These are phyloP conservation scores for Pseudachorutes palmiensis DNA, from an alignment of 1,140 invertebrate genomes.

Conservation along the genomic window DNA sequence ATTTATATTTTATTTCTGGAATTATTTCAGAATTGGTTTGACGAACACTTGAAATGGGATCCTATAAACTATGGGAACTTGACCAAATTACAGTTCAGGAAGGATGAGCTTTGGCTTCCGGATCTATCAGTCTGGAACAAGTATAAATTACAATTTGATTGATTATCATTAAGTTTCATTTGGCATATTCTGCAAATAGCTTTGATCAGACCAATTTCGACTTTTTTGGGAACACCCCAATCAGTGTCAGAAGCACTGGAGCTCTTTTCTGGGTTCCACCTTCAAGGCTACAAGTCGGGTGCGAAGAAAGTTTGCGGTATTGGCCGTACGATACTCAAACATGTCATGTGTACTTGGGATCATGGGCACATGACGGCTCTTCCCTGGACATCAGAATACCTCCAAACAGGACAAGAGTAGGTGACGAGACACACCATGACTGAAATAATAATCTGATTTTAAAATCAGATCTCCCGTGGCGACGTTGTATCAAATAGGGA, in stretches of 20 bases:
- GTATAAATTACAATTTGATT: constrained; percentile 33
- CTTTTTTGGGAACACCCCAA: constrained; percentile 34
- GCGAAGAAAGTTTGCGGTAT: constrained; percentile 25
- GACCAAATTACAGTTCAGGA: constrained; percentile 41
- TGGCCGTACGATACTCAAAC: constrained; percentile 39
- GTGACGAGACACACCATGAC: too few species aligned
- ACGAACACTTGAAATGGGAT: constrained; percentile 44
- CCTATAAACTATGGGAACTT: constrained; percentile 41
- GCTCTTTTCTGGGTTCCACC: constrained; percentile 35
- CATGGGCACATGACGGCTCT: constrained; percentile 38
- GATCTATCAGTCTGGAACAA: constrained; percentile 46
- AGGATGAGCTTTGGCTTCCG: constrained; percentile 44
- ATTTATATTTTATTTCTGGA: too few species aligned
- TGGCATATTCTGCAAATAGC: too few species aligned
- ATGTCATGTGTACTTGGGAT: constrained; percentile 34
- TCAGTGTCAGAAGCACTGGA: constrained; percentile 17
- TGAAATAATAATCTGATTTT: too few species aligned
- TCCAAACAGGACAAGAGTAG: constrained; percentile 20
- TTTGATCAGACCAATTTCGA: constrained; percentile 35
- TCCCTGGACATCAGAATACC: constrained; percentile 26
- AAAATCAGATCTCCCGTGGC: not conserved
- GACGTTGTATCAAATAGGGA: constrained; percentile 28
- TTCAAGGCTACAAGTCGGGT: constrained; percentile 33
- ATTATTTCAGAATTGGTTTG: constrained; percentile 42
- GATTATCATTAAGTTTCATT: too few species aligned